Evolutionary conservation across 1,140 invertebrate species (phyloP), one percentile per base, ranked within the genome.

Genomic region (Diachasmimorpha longicaudata): DNA sequence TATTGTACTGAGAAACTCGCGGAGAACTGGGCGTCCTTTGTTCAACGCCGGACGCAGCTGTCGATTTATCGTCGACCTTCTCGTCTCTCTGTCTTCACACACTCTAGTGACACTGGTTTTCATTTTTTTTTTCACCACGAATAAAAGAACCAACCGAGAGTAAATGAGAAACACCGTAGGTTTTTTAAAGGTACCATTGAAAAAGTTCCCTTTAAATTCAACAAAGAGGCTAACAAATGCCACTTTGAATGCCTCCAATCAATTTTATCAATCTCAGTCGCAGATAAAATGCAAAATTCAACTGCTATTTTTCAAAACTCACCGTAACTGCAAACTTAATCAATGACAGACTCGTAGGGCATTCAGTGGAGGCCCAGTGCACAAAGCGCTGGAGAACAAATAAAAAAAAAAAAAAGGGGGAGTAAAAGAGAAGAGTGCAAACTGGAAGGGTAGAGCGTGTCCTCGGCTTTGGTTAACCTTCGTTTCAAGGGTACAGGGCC

Each of bases 401-500:
- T 46, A 37, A 72, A 21, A 6, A 31, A 31, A 2, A 70, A 19
- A 74, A 63, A 37, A 72, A 68, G 66, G 55, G n/a, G 46, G 55
- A 13, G n/a, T 19, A 31, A 31, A 6, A 31, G 31, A 31, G 37
- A 19, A 52, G 44, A 21, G 31, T 11, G 52, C 3, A 46, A 36
- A 58, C 36, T 72, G 69, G 75, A 48, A 58, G 58, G 82, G 79
- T 79, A 81, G 80, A 80, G 79, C 77, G 46, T 74, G 76, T 77
- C 72, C 82, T 81, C 79, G 80, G 71, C 76, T 66, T 31, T 31
- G 31, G 31, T 78, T 70, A 86, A 83, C 85, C 85, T 88, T 87
- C 86, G 81, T 83, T 83, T 85, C 85, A 87, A 87, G 86, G 86
- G 85, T 85, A 87, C 84, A 86, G 84, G 84, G 82, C 84, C 82